A percentile compares a stretch with the other conserved stretches of the same genome.
phyloP scores from a whole-genome alignment of 2,888 invertebrate species.

The Troides helena region DNA sequence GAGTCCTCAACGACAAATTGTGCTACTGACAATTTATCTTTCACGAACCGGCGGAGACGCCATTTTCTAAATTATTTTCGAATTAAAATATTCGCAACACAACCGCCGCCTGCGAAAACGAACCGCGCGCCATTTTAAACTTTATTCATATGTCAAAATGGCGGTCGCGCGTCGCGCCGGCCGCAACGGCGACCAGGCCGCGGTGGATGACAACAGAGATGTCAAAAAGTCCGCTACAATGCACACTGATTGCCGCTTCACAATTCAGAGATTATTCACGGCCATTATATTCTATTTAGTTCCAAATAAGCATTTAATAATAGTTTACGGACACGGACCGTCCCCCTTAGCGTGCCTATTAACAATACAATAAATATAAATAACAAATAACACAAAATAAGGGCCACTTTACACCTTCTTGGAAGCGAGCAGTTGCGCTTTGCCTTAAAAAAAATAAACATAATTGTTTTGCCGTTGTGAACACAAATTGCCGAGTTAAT shows the following conservation, averaged over 20 bases:
- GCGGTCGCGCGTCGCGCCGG: not conserved
- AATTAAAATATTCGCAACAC: constrained; percentile 46
- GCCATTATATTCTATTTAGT: constrained; percentile 80
- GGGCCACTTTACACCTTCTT: constrained; percentile 79
- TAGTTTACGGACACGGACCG: constrained; percentile 64
- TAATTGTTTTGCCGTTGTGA: constrained; percentile 26
- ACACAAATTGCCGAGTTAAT: constrained; percentile 32
- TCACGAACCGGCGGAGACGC: constrained; percentile 49
- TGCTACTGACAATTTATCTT: constrained; percentile 69
- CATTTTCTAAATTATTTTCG: constrained; percentile 51
- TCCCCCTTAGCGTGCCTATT: constrained; percentile 76
- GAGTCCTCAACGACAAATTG: constrained; percentile 45
- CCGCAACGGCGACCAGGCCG: constrained; percentile 43
- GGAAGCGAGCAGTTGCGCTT: constrained; percentile 71
- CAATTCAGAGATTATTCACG: constrained; percentile 74
- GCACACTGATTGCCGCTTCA: constrained; percentile 64
- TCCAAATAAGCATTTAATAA: constrained; percentile 79
- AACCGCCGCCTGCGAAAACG: constrained; percentile 39
- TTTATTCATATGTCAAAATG: constrained; percentile 17
- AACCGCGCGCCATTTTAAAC: constrained; percentile 29
- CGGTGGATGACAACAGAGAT: constrained; percentile 57
- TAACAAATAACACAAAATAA: constrained; percentile 72
- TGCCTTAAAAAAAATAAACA: constrained; percentile 51
- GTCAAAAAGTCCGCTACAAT: constrained; percentile 74
- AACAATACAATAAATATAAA: constrained; percentile 80